A percentile compares a stretch with the other conserved stretches of the same genome.
Conservation (phyloP, 2,888 invertebrate genomes). For the Drosophila gaucha region DNA sequence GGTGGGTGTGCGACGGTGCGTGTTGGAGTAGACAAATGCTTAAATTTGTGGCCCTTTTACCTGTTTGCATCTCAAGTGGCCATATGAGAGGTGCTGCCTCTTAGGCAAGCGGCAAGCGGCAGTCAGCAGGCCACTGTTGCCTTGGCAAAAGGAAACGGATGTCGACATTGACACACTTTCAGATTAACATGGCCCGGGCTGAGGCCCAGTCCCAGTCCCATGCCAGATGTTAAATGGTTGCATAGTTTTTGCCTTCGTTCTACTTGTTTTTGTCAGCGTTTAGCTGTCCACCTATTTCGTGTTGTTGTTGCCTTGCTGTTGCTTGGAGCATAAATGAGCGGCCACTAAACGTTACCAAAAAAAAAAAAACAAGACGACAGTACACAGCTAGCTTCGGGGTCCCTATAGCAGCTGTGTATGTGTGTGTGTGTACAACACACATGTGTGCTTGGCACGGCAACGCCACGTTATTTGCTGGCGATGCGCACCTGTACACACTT, state of each 20-base stretch:
- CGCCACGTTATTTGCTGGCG: slow-evolving; percentile 53
- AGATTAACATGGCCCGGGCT: slow-evolving; percentile 55
- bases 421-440: slow-evolving; percentile 12
- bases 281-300: slow-evolving; percentile 73
- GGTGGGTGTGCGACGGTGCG: slow-evolving; percentile 61
- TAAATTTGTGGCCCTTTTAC: slow-evolving; percentile 79
- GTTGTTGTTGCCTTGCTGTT: slow-evolving; percentile 54
- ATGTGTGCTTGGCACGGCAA: slow-evolving; percentile 58
- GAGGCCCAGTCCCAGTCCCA: slow-evolving; percentile 17
- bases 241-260: slow-evolving; percentile 28
- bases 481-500: slow-evolving; percentile 40
- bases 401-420: not conserved
- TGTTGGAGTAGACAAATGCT: slow-evolving; percentile 79
- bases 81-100: slow-evolving; percentile 48
- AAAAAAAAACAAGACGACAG: slow-evolving; percentile 28
- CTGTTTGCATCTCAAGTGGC: slow-evolving; percentile 79
- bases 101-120: slow-evolving; percentile 2
- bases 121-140: slow-evolving; percentile 4
- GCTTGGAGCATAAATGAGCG: slow-evolving; percentile 61
- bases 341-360: slow-evolving; percentile 66
- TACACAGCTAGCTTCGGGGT: slow-evolving; percentile 25
- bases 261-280: slow-evolving; percentile 46
- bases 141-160: slow-evolving; percentile 72
- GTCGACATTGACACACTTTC: slow-evolving; percentile 82
- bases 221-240: slow-evolving; percentile 48